Evolutionary conservation across 2,113 vertebrate species (phyloP).

Genomic region (Carassius gibelio): DNA sequence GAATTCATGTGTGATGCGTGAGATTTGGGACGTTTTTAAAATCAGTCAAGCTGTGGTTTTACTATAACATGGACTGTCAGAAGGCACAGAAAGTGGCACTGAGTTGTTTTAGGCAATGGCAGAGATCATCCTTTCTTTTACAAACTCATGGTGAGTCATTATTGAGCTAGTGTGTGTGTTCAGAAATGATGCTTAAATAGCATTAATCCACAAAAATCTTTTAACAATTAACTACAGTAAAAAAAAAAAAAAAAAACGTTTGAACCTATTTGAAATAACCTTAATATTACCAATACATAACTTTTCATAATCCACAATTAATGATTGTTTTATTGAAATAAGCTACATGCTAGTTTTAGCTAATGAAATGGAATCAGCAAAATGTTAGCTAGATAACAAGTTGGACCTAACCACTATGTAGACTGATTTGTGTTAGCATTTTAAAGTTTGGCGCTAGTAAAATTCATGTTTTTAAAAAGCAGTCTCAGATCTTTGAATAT

Average conservation of each 20-base stretch:
- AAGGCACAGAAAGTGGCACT: constrained; percentile 58
- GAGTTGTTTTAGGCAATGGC: constrained; percentile 56
- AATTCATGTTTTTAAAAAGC: no score
- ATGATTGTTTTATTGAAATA: neutral
- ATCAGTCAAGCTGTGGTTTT: constrained; percentile 1
- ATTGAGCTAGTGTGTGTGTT: neutral
- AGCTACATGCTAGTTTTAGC: neutral
- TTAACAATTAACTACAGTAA: neutral
- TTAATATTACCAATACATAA: neutral
- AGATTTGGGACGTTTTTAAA: constrained; percentile 19
- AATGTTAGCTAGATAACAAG: neutral
- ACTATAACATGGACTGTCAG: constrained; percentile 68
- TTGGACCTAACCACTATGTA: neutral
- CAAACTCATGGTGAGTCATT: constrained; percentile 74
- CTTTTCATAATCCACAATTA: no score
- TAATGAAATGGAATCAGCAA: neutral
- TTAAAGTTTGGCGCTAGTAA: no score
- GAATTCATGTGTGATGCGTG: neutral
- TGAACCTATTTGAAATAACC: neutral
- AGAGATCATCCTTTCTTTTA: constrained; percentile 71
- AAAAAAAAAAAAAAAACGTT: no score
- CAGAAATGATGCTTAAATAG: neutral
- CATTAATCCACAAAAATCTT: neutral
- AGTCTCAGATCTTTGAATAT: neutral
- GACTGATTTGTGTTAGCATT: no score